Evolutionary conservation across 2,888 invertebrate species (phyloP).

Genomic region (Parasteatoda lunata): DNA sequence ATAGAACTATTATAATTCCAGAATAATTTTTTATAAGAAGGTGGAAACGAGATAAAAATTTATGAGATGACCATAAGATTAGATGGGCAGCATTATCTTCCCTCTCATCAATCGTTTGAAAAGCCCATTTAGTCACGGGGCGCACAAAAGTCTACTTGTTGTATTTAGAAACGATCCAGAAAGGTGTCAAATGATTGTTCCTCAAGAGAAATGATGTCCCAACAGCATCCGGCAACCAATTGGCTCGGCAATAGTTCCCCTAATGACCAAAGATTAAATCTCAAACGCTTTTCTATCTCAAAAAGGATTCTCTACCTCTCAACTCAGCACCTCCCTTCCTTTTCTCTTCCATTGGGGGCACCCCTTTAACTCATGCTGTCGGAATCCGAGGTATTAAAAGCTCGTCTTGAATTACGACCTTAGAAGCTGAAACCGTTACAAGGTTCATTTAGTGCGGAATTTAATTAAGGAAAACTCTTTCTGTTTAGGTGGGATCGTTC

Average conservation of each 20-base stretch:
- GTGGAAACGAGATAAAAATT: too few relatives aligned
- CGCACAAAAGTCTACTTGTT: slow-evolving; percentile 27
- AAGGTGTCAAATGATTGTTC: slow-evolving; percentile 6
- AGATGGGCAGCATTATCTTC: too few relatives aligned
- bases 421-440: slow-evolving; percentile 57
- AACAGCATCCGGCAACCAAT: slow-evolving; percentile 43
- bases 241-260: slow-evolving; percentile 43
- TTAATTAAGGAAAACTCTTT: slow-evolving; percentile 49
- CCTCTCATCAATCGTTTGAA: background rate
- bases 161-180: slow-evolving; percentile 17
- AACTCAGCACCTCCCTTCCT: background rate
- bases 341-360: background rate
- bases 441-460: slow-evolving; percentile 59
- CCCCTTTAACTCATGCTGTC: slow-evolving; percentile 37
- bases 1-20: too few relatives aligned
- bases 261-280: slow-evolving; percentile 57
- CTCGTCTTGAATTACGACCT: slow-evolving; percentile 52
- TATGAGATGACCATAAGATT: too few relatives aligned
- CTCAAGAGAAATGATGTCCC: slow-evolving; percentile 43
- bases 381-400: slow-evolving; percentile 53
- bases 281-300: slow-evolving; percentile 33
- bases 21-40: too few relatives aligned
- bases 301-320: slow-evolving; percentile 16
- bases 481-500: background rate
- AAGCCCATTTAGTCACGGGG: background rate